Percentiles rank a stretch among this genome's conserved stretches.
phyloP scores from a whole-genome alignment of 2,888 invertebrate genomes.

The Panopea generosa region DNA sequence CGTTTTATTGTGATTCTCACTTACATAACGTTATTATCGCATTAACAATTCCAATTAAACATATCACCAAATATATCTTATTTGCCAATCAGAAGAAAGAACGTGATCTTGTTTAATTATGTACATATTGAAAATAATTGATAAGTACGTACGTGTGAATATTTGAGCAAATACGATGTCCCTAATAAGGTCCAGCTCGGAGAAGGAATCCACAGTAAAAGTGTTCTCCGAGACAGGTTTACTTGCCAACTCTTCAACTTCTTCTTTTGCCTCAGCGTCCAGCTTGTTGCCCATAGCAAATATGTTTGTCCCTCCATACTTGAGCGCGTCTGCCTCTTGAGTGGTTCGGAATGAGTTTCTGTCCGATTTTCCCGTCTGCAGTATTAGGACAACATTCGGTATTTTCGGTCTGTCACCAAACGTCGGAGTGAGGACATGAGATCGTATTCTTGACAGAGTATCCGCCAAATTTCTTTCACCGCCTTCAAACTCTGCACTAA shows the following conservation, averaged over 20 bases:
- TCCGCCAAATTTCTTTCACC: constrained; percentile 70
- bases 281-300: constrained; percentile 67
- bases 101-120: no score
- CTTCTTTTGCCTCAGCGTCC: constrained; percentile 50
- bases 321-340: constrained; percentile 68
- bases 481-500: constrained; percentile 52
- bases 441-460: constrained; percentile 63
- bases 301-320: constrained; percentile 67
- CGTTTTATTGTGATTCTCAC: no score
- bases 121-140: no score
- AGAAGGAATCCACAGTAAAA: constrained; percentile 46
- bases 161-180: constrained; percentile 71
- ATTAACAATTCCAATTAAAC: no score
- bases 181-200: constrained; percentile 63
- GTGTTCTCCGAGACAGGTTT: constrained; percentile 65
- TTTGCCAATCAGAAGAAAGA: no score
- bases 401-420: constrained; percentile 61
- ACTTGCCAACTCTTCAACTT: constrained; percentile 61
- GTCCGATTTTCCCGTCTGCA: constrained; percentile 71
- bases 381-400: constrained; percentile 68
- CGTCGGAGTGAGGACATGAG: constrained; percentile 67
- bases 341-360: constrained; percentile 56
- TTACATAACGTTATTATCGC: no score
- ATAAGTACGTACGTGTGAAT: constrained; percentile 67
- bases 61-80: no score